These are phyloP conservation scores for Thymallus thymallus DNA, from an alignment of 2,113 vertebrate genomes.

Conservation along the genomic window DNA sequence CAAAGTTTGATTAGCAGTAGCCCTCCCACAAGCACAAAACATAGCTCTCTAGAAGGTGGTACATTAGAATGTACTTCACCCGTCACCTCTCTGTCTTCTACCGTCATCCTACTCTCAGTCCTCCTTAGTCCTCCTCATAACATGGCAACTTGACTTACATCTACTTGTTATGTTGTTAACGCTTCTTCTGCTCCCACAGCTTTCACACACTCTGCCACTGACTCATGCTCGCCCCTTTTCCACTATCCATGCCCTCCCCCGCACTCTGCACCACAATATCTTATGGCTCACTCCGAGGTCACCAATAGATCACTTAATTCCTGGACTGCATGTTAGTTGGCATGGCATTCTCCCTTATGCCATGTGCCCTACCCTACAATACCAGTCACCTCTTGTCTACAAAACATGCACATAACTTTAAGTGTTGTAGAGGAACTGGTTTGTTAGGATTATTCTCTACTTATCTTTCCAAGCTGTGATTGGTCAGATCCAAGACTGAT, in stretches of 20 bases:
- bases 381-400: slow-evolving; percentile 7
- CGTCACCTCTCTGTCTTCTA: slow-evolving; percentile 54
- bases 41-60: neutral
- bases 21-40: slow-evolving; percentile 5
- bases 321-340: slow-evolving; percentile 52
- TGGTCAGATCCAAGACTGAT: too few species aligned
- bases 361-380: slow-evolving; percentile 45
- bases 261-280: slow-evolving; percentile 68
- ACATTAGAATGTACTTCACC: slow-evolving; percentile 46
- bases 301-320: slow-evolving; percentile 66
- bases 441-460: neutral
- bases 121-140: slow-evolving; percentile 55
- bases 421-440: too few species aligned
- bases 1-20: slow-evolving; percentile 15
- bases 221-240: slow-evolving; percentile 73
- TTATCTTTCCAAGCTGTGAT: neutral
- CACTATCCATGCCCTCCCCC: slow-evolving; percentile 69
- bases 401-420: neutral
- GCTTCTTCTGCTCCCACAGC: slow-evolving; percentile 75
- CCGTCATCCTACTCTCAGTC: slow-evolving; percentile 61
- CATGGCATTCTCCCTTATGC: slow-evolving; percentile 53
- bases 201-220: slow-evolving; percentile 73
- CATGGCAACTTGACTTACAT: slow-evolving; percentile 71
- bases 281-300: slow-evolving; percentile 65
- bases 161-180: slow-evolving; percentile 73